Evolutionary conservation across 2,113 vertebrate species (phyloP).

Genomic region (Opisthocomus hoazin): DNA sequence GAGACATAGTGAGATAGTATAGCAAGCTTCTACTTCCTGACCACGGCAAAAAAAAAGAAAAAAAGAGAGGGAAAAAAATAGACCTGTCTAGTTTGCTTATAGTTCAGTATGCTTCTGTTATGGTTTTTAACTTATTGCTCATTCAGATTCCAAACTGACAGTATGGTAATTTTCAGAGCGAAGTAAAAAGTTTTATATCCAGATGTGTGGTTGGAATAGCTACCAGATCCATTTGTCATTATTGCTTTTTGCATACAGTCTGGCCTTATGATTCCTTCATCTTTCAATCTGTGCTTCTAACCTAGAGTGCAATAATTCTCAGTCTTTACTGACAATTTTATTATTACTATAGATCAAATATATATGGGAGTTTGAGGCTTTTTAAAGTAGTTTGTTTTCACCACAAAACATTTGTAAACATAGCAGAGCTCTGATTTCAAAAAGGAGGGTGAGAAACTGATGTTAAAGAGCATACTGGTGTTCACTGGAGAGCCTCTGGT

Average conservation of each 20-base stretch:
- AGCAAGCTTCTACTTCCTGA: background rate
- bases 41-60: background rate
- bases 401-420: slow-evolving; percentile 6
- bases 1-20: background rate
- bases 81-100: background rate
- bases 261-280: background rate
- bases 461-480: background rate
- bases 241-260: background rate
- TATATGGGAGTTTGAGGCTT: background rate
- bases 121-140: background rate
- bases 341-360: background rate
- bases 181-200: background rate
- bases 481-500: background rate
- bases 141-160: background rate
- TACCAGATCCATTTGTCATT: background rate
- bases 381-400: background rate
- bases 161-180: background rate
- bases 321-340: background rate
- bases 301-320: background rate
- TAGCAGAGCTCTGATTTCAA: background rate
- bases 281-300: background rate
- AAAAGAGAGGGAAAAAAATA: no score
- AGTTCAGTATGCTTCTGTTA: background rate
- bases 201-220: background rate
- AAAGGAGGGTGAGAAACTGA: background rate